Evolutionary conservation across 30 jellyfish, hydroid and myxozoan genomes (phyloP).

Genomic region (Hydractinia echinata): DNA sequence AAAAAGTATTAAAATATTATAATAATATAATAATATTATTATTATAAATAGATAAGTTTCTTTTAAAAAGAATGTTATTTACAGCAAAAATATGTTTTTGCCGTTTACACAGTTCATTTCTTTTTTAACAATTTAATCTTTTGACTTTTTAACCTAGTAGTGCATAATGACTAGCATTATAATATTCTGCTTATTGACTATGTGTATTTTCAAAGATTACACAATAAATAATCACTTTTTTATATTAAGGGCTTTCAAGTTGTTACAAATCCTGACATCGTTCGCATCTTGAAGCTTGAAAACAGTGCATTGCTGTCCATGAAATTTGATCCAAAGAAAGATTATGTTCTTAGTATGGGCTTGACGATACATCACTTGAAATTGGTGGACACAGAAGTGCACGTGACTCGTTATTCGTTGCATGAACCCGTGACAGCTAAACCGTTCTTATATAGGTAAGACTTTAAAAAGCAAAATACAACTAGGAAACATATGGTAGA

Average conservation of each 20-base stretch:
- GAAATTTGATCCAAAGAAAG: constrained; percentile 21
- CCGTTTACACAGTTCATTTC: not conserved
- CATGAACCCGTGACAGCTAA: constrained; percentile 39
- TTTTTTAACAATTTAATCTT: not conserved
- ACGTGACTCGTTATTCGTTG: constrained; percentile 66
- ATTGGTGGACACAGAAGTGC: constrained; percentile 50
- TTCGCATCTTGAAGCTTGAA: constrained; percentile 20
- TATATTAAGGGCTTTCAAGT: constrained; percentile 77
- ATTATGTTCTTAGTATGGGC: constrained; percentile 68
- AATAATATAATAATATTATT: no score
- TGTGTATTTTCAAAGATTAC: no score
- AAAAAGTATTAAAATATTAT: no score
- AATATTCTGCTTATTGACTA: no score
- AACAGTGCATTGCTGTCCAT: constrained; percentile 18
- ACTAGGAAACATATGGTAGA: no score
- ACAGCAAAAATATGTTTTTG: no score
- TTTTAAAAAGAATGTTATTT: no score
- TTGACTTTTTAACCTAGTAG: not conserved
- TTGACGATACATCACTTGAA: constrained; percentile 64
- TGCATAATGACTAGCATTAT: no score
- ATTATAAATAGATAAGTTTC: no score
- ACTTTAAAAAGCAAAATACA: not conserved
- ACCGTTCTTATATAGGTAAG: constrained; percentile 77
- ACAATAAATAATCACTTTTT: not conserved
- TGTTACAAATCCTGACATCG: constrained; percentile 50